Percentiles rank a stretch among this genome's conserved stretches.
phyloP scores from a whole-genome alignment of 2,113 vertebrate genomes.

The Lanius collurio region DNA sequence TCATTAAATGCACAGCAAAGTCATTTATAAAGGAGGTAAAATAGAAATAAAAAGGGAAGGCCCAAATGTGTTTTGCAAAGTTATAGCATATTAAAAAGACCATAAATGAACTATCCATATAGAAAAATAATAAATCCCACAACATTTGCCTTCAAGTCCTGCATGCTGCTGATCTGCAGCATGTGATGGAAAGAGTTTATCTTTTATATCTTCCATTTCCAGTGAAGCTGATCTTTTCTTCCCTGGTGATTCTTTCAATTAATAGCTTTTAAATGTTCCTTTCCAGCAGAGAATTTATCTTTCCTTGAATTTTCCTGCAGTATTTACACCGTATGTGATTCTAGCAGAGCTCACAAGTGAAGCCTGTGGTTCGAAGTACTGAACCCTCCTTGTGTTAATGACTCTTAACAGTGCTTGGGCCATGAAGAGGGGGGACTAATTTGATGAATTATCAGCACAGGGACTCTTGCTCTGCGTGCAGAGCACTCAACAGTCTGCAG shows the following conservation, averaged over 20 bases:
- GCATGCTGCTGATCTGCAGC: neutral
- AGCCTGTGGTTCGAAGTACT: neutral
- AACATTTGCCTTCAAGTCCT: neutral
- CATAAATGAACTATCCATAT: neutral
- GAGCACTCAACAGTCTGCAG: neutral
- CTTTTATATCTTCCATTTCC: neutral
- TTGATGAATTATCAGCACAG: neutral
- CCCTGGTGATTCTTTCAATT: neutral
- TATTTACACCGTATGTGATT: neutral
- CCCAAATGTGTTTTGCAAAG: neutral
- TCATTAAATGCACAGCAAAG: neutral
- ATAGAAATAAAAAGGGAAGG: neutral
- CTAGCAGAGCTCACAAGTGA: neutral
- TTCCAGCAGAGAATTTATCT: neutral
- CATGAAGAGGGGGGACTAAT: neutral
- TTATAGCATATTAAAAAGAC: neutral
- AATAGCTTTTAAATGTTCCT: neutral
- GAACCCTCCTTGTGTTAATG: neutral
- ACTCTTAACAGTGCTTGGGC: neutral
- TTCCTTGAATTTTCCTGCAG: neutral
- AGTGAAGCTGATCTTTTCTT: neutral
- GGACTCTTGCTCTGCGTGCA: neutral
- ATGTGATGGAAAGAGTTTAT: neutral
- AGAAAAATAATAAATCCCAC: neutral
- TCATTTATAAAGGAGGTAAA: neutral